Percentiles rank a stretch among this genome's conserved stretches.
phyloP scores from a whole-genome alignment of 2,113 vertebrate genomes.

The Perognathus longimembris region DNA sequence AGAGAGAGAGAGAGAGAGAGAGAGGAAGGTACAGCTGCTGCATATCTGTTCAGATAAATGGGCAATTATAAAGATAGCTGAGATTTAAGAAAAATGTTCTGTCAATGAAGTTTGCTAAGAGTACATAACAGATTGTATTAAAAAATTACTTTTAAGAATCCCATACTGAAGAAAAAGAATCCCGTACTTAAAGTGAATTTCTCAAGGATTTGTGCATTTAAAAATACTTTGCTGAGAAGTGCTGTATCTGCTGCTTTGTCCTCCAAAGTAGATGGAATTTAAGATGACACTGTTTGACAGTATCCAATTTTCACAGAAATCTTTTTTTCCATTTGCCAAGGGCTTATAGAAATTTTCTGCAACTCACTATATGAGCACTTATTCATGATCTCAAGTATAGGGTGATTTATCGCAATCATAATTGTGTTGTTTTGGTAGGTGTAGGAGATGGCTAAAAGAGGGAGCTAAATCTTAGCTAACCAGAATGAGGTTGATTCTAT shows the following conservation, averaged over 20 bases:
- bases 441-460: neutral
- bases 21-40: neutral
- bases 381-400: neutral
- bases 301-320: neutral
- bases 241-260: neutral
- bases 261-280: neutral
- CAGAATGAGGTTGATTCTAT: neutral
- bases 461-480: neutral
- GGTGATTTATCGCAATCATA: neutral
- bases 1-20: no score
- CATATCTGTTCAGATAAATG: neutral
- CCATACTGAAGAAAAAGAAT: neutral
- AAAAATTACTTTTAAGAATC: slow-evolving; percentile 6
- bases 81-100: slow-evolving; percentile 10
- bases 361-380: slow-evolving; percentile 3
- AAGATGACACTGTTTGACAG: neutral
- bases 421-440: neutral
- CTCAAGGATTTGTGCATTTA: neutral
- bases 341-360: neutral
- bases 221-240: neutral
- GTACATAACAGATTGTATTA: neutral
- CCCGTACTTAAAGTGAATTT: neutral
- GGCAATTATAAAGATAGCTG: slow-evolving; percentile 25
- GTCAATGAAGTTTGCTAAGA: slow-evolving; percentile 11
- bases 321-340: neutral